Evolutionary conservation across 1,140 invertebrate genomes (phyloP), one percentile per base, ranked within the genome.

Genomic region (Pseudomyrmex cubaensis): DNA sequence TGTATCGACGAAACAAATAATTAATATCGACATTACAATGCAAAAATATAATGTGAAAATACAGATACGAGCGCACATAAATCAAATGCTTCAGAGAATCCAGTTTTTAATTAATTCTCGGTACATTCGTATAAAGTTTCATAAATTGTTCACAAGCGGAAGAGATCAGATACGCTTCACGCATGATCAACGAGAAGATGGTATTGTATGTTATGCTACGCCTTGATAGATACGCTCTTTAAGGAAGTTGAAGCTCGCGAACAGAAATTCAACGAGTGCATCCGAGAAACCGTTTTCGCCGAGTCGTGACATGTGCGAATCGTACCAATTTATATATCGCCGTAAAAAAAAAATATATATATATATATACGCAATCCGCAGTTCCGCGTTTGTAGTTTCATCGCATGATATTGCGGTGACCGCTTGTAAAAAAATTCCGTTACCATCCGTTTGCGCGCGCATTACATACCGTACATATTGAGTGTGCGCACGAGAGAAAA

Each of bases 131-230:
- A 20, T 52, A 20, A 20, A 66, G 83, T 69, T n/a, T 69, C 22
- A 12, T 52, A 2, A 10, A 66, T 25, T 9, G 25, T 52, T 25
- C 46, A 83, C 17, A 82, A 72, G 20, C 67, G 57, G 54, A 83
- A 86, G 59, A 77, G 66, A 77, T 83, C 80, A 77, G 86, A 54
- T 22, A 80, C 52, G 50, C 35, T 35, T 44, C 3, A 12, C 50
- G 25, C 46, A 73, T 62, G 22, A 10, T 46, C 20, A 44, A 66
- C 13, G 22, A 15, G 57, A 50, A 25, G 25, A 59, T 50, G 35
- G 35, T 35, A 35, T 7, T 22, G 50, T 12, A 20, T n/a, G 25
- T 46, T 15, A 15, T 46, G 10, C 54, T 77, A 59, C 12, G 17
- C 17, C 35, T 35, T 35, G 5, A 35, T 35, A 35, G 9, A 15